Evolutionary conservation across 1,140 invertebrate species (phyloP).

Genomic region (Armadillidium nasatum): DNA sequence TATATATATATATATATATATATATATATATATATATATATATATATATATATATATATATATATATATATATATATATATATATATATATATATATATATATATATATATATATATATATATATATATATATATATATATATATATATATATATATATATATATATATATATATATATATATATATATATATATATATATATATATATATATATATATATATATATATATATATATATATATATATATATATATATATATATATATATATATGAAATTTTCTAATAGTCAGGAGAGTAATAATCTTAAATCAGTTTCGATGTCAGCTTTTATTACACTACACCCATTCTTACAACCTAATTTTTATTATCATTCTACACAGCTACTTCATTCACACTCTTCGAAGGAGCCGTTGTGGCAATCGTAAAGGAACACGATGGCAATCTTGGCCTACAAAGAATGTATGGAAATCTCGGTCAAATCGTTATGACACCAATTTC

Average conservation of each 20-base stretch:
- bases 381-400: slow-evolving; percentile 23
- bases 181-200: not conserved
- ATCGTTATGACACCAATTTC: slow-evolving; percentile 25
- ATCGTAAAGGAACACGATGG: slow-evolving; percentile 27
- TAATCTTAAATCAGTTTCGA: no score
- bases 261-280: slow-evolving; percentile 12
- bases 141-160: slow-evolving; percentile 9
- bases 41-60: slow-evolving; percentile 60
- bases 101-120: not conserved
- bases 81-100: slow-evolving; percentile 4
- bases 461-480: slow-evolving; percentile 24
- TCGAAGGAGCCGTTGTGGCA: slow-evolving; percentile 17
- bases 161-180: not conserved
- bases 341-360: no score
- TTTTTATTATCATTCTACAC: not conserved
- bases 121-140: slow-evolving; percentile 9
- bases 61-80: no score
- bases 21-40: slow-evolving; percentile 52
- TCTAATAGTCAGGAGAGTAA: no score
- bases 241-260: slow-evolving; percentile 17
- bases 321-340: no score
- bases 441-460: slow-evolving; percentile 23
- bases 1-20: no score
- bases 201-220: slow-evolving; percentile 20
- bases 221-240: slow-evolving; percentile 16